A percentile compares a stretch with the other conserved stretches of the same genome.
These are phyloP conservation scores for Orthosia gracilis DNA, from an alignment of 2,888 invertebrate genomes.

Conservation along the genomic window DNA sequence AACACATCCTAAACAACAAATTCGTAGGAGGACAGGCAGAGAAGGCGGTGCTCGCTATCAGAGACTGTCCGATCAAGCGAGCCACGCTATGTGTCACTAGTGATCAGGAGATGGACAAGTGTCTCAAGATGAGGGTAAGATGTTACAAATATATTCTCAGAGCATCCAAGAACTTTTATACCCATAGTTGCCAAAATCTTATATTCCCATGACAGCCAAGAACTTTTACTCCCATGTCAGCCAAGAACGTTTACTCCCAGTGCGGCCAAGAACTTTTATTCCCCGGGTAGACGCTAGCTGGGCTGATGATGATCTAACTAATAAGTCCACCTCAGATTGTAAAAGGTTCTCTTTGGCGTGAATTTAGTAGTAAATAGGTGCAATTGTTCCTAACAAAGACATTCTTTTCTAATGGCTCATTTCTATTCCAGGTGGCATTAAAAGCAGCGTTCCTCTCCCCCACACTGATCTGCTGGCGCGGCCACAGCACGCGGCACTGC, in stretches of 20 bases:
- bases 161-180: no score
- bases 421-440: conserved; percentile 93
- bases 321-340: no score
- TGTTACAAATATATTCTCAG: not conserved
- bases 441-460: conserved; percentile 97
- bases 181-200: no score
- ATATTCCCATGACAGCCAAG: no score
- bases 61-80: conserved; percentile 96
- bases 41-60: conserved; percentile 93
- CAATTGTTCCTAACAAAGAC: no score
- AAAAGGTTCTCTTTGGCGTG: no score
- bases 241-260: no score
- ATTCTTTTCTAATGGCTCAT: not conserved
- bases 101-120: conserved; percentile 97
- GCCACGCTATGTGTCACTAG: conserved; percentile 98
- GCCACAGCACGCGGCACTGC: conserved; percentile 96
- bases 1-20: conserved; percentile 92
- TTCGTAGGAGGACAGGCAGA: conserved; percentile 92
- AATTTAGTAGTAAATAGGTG: no score
- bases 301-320: no score
- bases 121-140: conserved; percentile 96
- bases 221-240: no score
- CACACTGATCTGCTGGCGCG: conserved; percentile 95
- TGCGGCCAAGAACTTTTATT: no score
- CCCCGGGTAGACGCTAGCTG: no score